Evolutionary conservation across 2,797 vertebrate species (phyloP).

Genomic region (Molossus molossus): DNA sequence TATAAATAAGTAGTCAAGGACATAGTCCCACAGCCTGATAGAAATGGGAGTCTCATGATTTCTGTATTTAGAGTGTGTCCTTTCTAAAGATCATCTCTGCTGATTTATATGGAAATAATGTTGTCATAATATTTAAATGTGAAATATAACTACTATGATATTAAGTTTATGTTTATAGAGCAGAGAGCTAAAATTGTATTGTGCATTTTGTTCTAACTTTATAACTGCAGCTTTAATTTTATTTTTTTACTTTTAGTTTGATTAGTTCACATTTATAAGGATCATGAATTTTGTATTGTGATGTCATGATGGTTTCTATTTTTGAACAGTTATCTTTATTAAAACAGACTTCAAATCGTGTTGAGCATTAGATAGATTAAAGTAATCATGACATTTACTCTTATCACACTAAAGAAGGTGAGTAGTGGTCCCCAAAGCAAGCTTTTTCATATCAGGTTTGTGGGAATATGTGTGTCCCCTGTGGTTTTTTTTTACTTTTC

Average conservation of each 20-base stretch:
- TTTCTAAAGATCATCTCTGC: background rate
- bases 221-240: background rate
- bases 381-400: constrained; percentile 23
- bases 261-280: background rate
- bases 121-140: background rate
- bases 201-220: background rate
- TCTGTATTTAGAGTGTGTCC: background rate
- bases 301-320: background rate
- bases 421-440: background rate
- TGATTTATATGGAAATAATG: background rate
- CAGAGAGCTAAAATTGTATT: background rate
- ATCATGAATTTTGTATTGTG: background rate
- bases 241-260: background rate
- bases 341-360: constrained; percentile 20
- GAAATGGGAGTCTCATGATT: background rate
- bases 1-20: background rate
- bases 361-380: constrained; percentile 22
- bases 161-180: constrained; percentile 3
- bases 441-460: background rate
- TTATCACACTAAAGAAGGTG: background rate
- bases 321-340: constrained; percentile 43
- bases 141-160: background rate
- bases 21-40: background rate
- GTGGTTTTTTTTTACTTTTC: background rate
- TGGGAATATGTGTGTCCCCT: background rate